Evolutionary conservation across 2,888 invertebrate species (phyloP), one percentile per base, ranked within the genome.

Genomic region (Colletes collaris): DNA sequence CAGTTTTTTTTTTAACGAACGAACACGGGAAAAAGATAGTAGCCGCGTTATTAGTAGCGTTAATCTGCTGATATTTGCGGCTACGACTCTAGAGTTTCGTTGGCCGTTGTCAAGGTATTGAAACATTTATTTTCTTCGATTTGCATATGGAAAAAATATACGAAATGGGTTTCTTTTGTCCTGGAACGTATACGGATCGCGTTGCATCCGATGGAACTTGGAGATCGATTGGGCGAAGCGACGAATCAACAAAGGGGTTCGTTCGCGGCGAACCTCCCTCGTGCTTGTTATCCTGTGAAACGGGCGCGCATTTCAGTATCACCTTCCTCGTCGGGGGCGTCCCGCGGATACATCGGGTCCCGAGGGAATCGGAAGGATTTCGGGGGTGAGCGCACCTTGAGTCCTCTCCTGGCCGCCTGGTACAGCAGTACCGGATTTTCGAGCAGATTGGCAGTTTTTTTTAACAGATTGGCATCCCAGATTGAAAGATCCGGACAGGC

Each of bases 371-470:
- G 46, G 70, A 56, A 64, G 77, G 72, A 67, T 59, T 52, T 53
- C 58, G 4, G 56, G 62, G 8, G 56, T 44, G 49, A 65, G 62
- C 37, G 27, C 75, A 86, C 82, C 76, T 67, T 76, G 66, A 80
- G 52, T 72, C 40, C 46, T 55, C 71, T 89, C 79, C 88, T 91
- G 86, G 35, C 84, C 70, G 83, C 91, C 91, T 89, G 90, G 66
- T 91, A 90, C 84, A 73, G 68, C 78, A 88, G 88, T 89, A 90
- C 90, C 90, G 88, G 90, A 90, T 89, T 91, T 91, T 91, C 91
- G 91, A 90, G 89, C 86, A 89, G 91, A 91, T 90, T 86, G 84
- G 81, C 87, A 89, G 87, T 90, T 91, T 91, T 91, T 58, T 91
- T 87, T 90, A 77, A 73, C 84, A 82, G 84, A 78, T 83, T 86